Evolutionary conservation across 1,140 invertebrate genomes (phyloP), one percentile per base, ranked within the genome.

Genomic region (Ceratosolen solmsi): DNA sequence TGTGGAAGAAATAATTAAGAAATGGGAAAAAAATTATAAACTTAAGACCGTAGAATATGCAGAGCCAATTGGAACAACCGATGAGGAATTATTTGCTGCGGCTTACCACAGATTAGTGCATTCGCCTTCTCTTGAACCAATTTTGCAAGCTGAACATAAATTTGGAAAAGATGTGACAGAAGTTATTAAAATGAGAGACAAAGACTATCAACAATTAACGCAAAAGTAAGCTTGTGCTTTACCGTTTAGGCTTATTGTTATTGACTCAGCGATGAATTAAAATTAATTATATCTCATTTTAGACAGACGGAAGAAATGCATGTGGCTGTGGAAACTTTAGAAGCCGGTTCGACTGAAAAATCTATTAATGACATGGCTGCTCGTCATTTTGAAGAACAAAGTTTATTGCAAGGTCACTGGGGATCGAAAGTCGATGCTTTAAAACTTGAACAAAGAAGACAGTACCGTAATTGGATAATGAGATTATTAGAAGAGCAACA

Each of bases 31-130:
- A 84, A 89, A 93, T 56, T 96, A 94, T 85, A 95, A 93, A 88
- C 92, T 95, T 84, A 95, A 96, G 87, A 92, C 93, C 25, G 88
- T 92, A 9, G 94, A 94, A 84, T 94, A 94, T 89, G 93, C 94
- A 0, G 94, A 95, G 84, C 94, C 94, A 70, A 94, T 94, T 79
- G 94, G 94, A 58, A 93, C 95, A 1, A 94, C 94, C 0, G 95
- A 96, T 89, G 94, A 96, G 87, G 94, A 95, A 88, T 91, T 97
- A 25, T 96, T 96, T 92, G 94, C 95, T 27, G 94, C 94, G 15
- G 95, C 96, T 54, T 97, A 97, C 90, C 96, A 97, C 88, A 94
- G 94, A 86, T 89, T 97, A 56, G 95, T 97, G 8, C 96, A 97
- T 89, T 97, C 96, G 0, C 95, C 96, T 5, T 95, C 95, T 8